Base-by-base conservation (phyloP, 2,797 vertebrate genomes). In the Xenentodon cancila region DNA sequence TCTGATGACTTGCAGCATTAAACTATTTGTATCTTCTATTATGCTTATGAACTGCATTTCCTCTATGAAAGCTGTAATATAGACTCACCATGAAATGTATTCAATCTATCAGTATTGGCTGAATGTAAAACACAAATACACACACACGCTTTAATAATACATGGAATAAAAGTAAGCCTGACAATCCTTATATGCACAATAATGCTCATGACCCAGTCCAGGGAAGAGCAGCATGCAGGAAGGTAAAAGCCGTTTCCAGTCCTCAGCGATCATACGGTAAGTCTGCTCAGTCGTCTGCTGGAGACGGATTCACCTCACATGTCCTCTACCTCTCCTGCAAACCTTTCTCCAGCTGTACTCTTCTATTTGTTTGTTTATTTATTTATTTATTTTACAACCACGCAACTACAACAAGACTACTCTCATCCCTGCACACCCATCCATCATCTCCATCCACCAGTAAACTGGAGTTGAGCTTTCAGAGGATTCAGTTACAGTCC, bases 401-500 rank as follows among this genome's bases (percentile, higher is more conserved):
- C n/a, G 27, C 42, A 22, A 45, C 73, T 61, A 58, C 22, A 27
- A 60, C 62, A 60, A 34, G 71, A 63, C 77, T 37, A 16, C 55
- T 61, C 54, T 75, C 68, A 42, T 79, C 71, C 53, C 64, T 64
- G 49, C 78, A 52, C 66, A 2, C 51, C 63, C 77, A 75, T 79
- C 86, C 78, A 75, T 90, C 77, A 78, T 62, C 46, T 34, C 34
- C 54, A 73, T 71, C 42, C 77, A 78, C 70, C 74, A 68, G 75
- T 48, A 67, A 68, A 77, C 48, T 48, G 20, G 71, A 77, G 76
- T 75, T 3, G 53, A 80, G 86, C 89, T 91, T 89, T 91, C 84
- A 84, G 82, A 70, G 88, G 89, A 89, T 93, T 84, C 75, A 53
- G 91, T 93, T 93, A 91, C 92, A 88, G 67, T 58, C 77, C 76